A percentile compares a stretch with the other conserved stretches of the same genome.
These are phyloP conservation scores for Polydesmus complanatus DNA, from an alignment of 2,888 invertebrate species.

Conservation along the genomic window DNA sequence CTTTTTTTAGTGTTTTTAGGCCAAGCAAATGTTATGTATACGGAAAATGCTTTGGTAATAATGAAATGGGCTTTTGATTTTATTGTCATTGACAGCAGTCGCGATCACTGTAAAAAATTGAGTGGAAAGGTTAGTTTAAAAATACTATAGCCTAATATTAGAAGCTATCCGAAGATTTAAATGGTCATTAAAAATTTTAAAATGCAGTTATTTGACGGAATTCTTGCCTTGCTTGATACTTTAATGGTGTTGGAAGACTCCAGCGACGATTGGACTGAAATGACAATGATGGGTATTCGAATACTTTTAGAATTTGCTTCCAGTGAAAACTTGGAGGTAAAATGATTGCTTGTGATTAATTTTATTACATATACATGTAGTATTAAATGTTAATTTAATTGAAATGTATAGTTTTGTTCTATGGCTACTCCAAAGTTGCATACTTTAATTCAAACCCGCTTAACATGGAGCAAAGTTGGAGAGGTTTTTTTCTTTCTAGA, in stretches of 20 bases:
- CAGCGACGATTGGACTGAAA: slow-evolving; percentile 41
- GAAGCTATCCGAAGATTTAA: background rate
- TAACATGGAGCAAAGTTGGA: slow-evolving; percentile 5
- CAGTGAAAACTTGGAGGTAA: slow-evolving; percentile 28
- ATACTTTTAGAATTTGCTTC: slow-evolving; percentile 29
- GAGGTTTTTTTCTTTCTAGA: slow-evolving; percentile 27
- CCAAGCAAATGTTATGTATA: slow-evolving; percentile 32
- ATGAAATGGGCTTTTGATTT: slow-evolving; percentile 44
- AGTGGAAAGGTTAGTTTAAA: slow-evolving; percentile 27
- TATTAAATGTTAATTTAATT: background rate
- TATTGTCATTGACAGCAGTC: slow-evolving; percentile 39
- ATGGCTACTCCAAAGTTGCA: slow-evolving; percentile 47
- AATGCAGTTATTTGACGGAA: slow-evolving; percentile 42
- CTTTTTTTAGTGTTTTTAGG: slow-evolving; percentile 25
- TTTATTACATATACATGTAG: slow-evolving; percentile 1
- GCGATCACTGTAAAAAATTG: slow-evolving; percentile 39
- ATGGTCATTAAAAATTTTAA: background rate
- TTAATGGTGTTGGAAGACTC: slow-evolving; percentile 43
- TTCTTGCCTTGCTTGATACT: slow-evolving; percentile 40
- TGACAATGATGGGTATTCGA: slow-evolving; percentile 38
- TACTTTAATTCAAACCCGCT: slow-evolving; percentile 42
- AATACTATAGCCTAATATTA: background rate
- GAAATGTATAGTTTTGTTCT: slow-evolving; percentile 39
- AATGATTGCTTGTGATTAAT: background rate
- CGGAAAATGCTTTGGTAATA: slow-evolving; percentile 44